Evolutionary conservation across 1,140 invertebrate genomes (phyloP), one percentile per base, ranked within the genome.

Genomic region (Ostrea edulis): DNA sequence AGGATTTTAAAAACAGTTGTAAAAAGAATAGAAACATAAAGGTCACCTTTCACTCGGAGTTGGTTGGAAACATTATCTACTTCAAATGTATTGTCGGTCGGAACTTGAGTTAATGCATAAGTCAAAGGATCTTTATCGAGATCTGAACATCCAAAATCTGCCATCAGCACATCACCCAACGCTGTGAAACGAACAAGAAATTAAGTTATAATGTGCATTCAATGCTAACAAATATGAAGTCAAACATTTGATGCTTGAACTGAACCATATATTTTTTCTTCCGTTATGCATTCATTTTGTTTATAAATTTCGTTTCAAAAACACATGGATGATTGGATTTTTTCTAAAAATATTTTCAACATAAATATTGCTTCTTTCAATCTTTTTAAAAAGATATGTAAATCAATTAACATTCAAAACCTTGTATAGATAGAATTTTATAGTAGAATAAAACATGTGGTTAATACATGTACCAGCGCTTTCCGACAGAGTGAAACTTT

Each of bases 21-120:
- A 20, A 14, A 62, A 17, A 62, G 17, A 62, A 62, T 62, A 14
- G 5, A 20, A 17, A 7, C 3, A 7, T 14, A 14, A 62, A 62
- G 7, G 12, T 20, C 5, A 86, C 68, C 68, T 29, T 77, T 77
- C 12, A 77, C 68, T 77, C 2, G 88, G 35, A 93, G 65, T 51
- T 86, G 84, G 55, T 90, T 91, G 7, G 71, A 88, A 25, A 17
- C 52, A 8, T 87, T 65, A 58, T 92, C 90, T 20, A 92, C 88
- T 17, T 84, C 52, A 86, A 92, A 89, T 8, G 88, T 89, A 14
- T 86, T 86, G 51, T 88, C 89, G 8, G 52, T 68, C 20, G 88
- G 88, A 51, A 81, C 84, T 29, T 82, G 84, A 44, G 58, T 71
- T 0, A 90, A 86, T 4, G 68, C 71, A 35, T 77, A 90, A 52